A percentile compares a stretch with the other conserved stretches of the same genome.
These are phyloP conservation scores for Philhelius pedissequus DNA, from an alignment of 2,888 invertebrate species.

Conservation along the genomic window DNA sequence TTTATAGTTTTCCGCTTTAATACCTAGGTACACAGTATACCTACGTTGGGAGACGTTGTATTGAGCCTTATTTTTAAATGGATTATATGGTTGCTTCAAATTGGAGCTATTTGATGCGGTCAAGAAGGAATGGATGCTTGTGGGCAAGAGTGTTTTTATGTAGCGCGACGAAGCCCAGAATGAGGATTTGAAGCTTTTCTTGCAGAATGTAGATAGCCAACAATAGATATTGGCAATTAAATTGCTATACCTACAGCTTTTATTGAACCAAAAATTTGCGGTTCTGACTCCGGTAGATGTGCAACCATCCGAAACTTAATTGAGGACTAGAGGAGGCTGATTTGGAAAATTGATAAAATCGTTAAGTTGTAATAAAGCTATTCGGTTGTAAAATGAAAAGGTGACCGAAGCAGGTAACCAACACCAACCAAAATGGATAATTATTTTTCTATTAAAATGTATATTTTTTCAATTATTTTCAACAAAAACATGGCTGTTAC, in stretches of 20 bases:
- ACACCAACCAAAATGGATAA: too few relatives aligned
- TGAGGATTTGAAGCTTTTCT: constrained; percentile 21
- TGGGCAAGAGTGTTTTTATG: constrained; percentile 55
- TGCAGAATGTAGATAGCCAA: constrained; percentile 19
- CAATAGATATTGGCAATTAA: constrained; percentile 62
- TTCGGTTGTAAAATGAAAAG: background rate
- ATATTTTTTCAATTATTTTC: too few relatives aligned
- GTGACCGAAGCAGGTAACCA: background rate
- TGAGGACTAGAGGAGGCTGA: background rate
- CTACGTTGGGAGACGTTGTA: background rate
- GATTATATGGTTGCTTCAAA: constrained; percentile 51
- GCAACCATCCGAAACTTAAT: background rate
- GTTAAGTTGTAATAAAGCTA: constrained; percentile 31
- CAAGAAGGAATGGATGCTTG: constrained; percentile 42
- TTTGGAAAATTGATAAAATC: constrained; percentile 47
- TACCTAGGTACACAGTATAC: background rate
- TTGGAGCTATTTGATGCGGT: constrained; percentile 39
- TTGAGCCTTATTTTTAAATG: constrained; percentile 31
- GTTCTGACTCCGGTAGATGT: background rate
- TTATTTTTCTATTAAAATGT: too few relatives aligned
- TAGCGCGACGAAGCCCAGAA: constrained; percentile 27
- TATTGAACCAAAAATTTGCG: constrained; percentile 52
- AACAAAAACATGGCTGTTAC: too few relatives aligned
- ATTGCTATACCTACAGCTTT: constrained; percentile 38
- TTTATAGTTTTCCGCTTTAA: constrained; percentile 68